Conservation (phyloP, 2,888 invertebrate species). For the Dioctria rufipes region DNA sequence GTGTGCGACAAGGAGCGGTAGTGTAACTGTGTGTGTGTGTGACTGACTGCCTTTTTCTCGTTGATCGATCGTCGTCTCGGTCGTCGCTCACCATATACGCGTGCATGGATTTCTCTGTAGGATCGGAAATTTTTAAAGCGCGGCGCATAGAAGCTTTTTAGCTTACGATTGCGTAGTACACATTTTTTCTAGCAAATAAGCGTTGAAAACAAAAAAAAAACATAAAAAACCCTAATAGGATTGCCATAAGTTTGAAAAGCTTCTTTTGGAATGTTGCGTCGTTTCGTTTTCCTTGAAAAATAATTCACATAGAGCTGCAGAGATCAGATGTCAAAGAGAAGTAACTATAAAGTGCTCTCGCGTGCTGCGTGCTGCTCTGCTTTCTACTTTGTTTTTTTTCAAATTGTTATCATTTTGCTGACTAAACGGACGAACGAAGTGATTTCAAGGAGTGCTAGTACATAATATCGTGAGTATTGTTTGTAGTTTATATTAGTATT, state of each 20-base stretch:
- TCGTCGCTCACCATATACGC: constrained; percentile 29
- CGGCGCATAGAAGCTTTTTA: constrained; percentile 23
- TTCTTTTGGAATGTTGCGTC: constrained; percentile 43
- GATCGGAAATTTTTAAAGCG: constrained; percentile 44
- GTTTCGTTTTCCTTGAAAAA: constrained; percentile 48
- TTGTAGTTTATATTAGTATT: too few relatives aligned
- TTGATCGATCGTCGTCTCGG: background rate
- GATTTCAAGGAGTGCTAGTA: constrained; percentile 14
- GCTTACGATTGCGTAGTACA: constrained; percentile 36
- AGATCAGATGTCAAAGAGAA: background rate
- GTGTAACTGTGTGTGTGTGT: background rate
- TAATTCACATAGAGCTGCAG: background rate
- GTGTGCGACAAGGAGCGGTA: constrained; percentile 4
- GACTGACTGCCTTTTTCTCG: constrained; percentile 13
- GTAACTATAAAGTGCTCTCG: constrained; percentile 2
- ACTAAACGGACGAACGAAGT: background rate
- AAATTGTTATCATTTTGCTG: constrained; percentile 2
- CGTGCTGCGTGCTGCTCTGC: background rate
- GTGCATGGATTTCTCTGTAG: constrained; percentile 25
- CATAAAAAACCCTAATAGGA: constrained; percentile 27
- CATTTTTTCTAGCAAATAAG: constrained; percentile 16
- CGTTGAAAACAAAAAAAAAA: constrained; percentile 23
- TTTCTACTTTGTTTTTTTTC: background rate
- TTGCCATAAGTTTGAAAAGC: constrained; percentile 45
- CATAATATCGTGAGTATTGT: background rate